phyloP scores from a whole-genome alignment of 1,140 invertebrate genomes.

The Phortica variegata region DNA sequence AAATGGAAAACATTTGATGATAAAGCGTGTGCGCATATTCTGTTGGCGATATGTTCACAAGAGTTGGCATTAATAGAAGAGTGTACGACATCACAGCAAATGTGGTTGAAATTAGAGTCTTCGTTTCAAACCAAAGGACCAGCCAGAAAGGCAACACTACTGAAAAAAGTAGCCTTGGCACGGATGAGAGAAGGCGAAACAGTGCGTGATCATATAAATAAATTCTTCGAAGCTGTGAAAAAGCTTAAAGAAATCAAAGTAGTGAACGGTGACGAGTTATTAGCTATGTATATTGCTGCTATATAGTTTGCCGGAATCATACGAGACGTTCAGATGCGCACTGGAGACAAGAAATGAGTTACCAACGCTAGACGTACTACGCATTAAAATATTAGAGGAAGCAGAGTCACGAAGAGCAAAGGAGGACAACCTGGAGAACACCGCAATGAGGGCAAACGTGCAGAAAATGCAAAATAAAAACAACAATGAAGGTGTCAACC shows the following conservation, averaged over 20 bases:
- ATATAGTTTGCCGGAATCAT: conserved; percentile 23
- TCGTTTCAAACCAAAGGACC: conserved; percentile 23
- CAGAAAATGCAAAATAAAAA: conserved; percentile 11
- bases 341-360: conserved; percentile 28
- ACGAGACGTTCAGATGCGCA: conserved; percentile 31
- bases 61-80: conserved; percentile 3
- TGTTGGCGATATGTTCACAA: conserved; percentile 2
- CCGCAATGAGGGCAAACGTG: conserved; percentile 9
- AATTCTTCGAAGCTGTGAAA: conserved; percentile 9
- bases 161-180: conserved; percentile 17
- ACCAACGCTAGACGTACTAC: conserved; percentile 24
- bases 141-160: conserved; percentile 25
- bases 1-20: background rate
- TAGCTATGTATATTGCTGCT: conserved; percentile 24
- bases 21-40: conserved; percentile 10
- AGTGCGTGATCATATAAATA: conserved; percentile 14
- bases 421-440: too few relatives aligned
- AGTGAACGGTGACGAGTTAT: conserved; percentile 7
- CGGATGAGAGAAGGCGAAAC: conserved; percentile 15
- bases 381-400: conserved; percentile 32
- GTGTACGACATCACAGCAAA: conserved; percentile 14
- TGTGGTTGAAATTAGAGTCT: conserved; percentile 24
- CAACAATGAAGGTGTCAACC: background rate
- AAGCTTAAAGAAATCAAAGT: conserved; percentile 17
- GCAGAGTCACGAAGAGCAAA: conserved; percentile 16